Percentiles rank a stretch among this genome's conserved stretches.
Evolutionary conservation across 1,140 invertebrate genomes (phyloP).

Genomic region (Asbolus verrucosus): DNA sequence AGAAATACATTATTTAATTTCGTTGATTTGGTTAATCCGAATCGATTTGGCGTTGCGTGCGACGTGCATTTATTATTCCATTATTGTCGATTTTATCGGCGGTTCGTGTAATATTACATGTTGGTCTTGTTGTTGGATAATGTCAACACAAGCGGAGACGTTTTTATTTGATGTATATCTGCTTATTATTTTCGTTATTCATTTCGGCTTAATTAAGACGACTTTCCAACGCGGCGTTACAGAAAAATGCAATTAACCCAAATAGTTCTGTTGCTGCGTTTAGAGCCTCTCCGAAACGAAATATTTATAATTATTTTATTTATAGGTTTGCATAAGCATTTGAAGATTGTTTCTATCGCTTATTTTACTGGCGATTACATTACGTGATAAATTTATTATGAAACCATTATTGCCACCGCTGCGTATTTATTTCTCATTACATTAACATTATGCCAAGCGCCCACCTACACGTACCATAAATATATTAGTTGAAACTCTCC

Average conservation of each 20-base stretch:
- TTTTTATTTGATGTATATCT: slow-evolving; percentile 4
- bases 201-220: slow-evolving; percentile 10
- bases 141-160: slow-evolving; percentile 27
- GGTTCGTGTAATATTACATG: slow-evolving; percentile 27
- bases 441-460: slow-evolving; percentile 25
- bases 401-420: slow-evolving; percentile 1
- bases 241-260: slow-evolving; percentile 18
- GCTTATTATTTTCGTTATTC: slow-evolving; percentile 14
- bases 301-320: too few relatives aligned
- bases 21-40: slow-evolving; percentile 14
- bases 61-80: slow-evolving; percentile 24
- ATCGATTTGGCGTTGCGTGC: slow-evolving; percentile 25
- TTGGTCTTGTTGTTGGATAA: slow-evolving; percentile 18
- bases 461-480: background rate
- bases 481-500: background rate
- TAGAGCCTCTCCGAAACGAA: too few relatives aligned
- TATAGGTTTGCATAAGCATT: too few relatives aligned
- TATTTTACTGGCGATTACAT: background rate
- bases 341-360: background rate
- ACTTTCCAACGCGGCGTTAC: background rate
- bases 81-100: slow-evolving; percentile 34
- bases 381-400: background rate
- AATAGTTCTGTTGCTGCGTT: background rate
- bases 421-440: slow-evolving; percentile 11
- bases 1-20: background rate